Evolutionary conservation across 2,113 vertebrate genomes (phyloP).

Genomic region (Ancistrus triradiatus): DNA sequence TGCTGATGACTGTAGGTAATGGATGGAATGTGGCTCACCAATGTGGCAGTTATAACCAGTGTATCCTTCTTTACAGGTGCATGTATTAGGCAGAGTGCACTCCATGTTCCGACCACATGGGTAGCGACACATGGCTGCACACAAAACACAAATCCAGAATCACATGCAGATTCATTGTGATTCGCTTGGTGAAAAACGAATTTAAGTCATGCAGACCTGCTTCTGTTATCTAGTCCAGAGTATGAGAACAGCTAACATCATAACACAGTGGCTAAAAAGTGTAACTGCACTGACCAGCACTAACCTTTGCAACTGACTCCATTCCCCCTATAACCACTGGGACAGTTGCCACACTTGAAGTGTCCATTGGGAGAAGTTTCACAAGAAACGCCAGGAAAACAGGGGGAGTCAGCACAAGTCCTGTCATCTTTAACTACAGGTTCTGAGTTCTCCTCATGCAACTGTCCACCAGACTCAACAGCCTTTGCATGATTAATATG

Average conservation of each 20-base stretch:
- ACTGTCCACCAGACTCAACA: neutral
- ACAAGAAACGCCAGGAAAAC: slow-evolving; percentile 77
- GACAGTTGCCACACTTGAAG: slow-evolving; percentile 75
- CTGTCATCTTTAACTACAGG: slow-evolving; percentile 2
- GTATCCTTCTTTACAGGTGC: slow-evolving; percentile 82
- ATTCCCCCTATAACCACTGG: slow-evolving; percentile 75
- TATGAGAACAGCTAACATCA: no score
- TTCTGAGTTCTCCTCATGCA: slow-evolving; percentile 2
- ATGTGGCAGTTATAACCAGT: slow-evolving; percentile 77
- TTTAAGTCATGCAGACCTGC: no score
- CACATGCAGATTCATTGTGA: no score
- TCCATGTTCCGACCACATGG: slow-evolving; percentile 80
- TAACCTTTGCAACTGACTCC: slow-evolving; percentile 80
- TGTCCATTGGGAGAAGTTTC: slow-evolving; percentile 59
- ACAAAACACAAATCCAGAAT: slow-evolving; percentile 31
- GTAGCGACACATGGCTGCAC: slow-evolving; percentile 77
- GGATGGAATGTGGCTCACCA: slow-evolving; percentile 60
- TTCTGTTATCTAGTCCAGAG: no score
- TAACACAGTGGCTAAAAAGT: no score
- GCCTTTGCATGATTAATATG: slow-evolving; percentile 4
- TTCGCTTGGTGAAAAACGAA: no score
- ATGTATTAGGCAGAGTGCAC: slow-evolving; percentile 79
- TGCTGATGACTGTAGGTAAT: neutral
- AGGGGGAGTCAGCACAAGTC: slow-evolving; percentile 71
- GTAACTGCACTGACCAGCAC: neutral